A percentile compares a stretch with the other conserved stretches of the same genome.
These are phyloP conservation scores for Cheumatopsyche charites DNA, from an alignment of 1,140 invertebrate species.

Conservation along the genomic window DNA sequence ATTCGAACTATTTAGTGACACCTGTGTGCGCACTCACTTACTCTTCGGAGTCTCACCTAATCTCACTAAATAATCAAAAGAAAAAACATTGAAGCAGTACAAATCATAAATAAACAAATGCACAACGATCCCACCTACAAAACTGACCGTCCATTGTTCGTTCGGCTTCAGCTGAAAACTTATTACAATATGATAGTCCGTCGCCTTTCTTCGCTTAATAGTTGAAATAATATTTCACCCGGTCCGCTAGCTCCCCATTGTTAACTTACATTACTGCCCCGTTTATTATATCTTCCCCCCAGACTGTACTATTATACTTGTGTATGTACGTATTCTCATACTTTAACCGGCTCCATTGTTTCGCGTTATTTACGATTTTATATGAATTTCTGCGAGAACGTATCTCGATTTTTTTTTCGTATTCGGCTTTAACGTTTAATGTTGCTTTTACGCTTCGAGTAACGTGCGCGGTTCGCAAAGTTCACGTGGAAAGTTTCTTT, in stretches of 20 bases:
- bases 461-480: too few species aligned
- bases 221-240: conserved; percentile 47
- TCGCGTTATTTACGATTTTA: conserved; percentile 21
- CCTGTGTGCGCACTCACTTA: too few species aligned
- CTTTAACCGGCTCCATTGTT: conserved; percentile 4
- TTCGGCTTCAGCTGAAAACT: conserved; percentile 43
- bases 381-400: conserved; percentile 2
- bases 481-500: too few species aligned
- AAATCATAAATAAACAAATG: background rate
- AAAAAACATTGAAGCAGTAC: too few species aligned
- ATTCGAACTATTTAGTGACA: too few species aligned
- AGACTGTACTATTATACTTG: background rate
- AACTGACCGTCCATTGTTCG: conserved; percentile 43
- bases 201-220: conserved; percentile 45
- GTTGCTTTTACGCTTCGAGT: too few species aligned
- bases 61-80: too few species aligned
- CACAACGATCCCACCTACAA: conserved; percentile 7
- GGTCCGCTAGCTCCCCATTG: conserved; percentile 38
- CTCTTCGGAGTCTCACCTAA: too few species aligned
- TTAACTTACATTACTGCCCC: conserved; percentile 39
- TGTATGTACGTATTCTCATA: background rate
- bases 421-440: too few species aligned
- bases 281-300: background rate
- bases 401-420: too few species aligned
- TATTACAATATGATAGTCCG: conserved; percentile 47